Percentiles rank a stretch among this genome's conserved stretches.
These are phyloP conservation scores for Saiga tatarica DNA, from an alignment of 2,113 vertebrate genomes.

Conservation along the genomic window DNA sequence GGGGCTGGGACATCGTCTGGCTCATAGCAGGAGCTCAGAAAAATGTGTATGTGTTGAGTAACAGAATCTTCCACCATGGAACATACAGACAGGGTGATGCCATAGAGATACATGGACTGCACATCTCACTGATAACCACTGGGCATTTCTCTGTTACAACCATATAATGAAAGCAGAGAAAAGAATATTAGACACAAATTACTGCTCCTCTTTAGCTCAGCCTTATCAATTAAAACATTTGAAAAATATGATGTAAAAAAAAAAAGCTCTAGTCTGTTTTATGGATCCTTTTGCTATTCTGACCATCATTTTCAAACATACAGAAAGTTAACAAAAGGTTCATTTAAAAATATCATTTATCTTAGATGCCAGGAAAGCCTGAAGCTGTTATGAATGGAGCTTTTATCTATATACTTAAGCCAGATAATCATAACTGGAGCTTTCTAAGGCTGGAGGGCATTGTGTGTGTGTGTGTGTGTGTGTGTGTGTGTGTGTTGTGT, in stretches of 20 bases:
- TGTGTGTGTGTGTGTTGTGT: not conserved
- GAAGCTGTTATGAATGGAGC: not conserved
- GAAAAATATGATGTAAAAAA: not conserved
- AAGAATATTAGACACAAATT: not conserved
- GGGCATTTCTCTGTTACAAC: not conserved
- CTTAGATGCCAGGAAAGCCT: not conserved
- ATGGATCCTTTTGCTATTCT: not conserved
- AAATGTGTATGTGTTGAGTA: not conserved
- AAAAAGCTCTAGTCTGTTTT: not conserved
- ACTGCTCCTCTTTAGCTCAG: not conserved
- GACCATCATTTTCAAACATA: not conserved
- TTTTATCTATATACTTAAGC: not conserved
- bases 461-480: not conserved
- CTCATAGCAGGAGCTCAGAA: not conserved
- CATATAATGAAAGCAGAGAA: not conserved
- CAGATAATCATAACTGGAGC: not conserved
- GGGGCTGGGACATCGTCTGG: not conserved
- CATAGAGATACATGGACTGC: not conserved
- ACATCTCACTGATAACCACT: not conserved
- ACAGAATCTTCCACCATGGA: not conserved
- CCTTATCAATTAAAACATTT: not conserved
- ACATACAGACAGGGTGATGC: not conserved
- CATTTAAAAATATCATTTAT: not conserved
- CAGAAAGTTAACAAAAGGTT: not conserved
- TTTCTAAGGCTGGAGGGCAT: not conserved